A percentile compares a stretch with the other conserved stretches of the same genome.
Conservation (phyloP, 2,888 invertebrate species). For the Drosophila acutilabella region DNA sequence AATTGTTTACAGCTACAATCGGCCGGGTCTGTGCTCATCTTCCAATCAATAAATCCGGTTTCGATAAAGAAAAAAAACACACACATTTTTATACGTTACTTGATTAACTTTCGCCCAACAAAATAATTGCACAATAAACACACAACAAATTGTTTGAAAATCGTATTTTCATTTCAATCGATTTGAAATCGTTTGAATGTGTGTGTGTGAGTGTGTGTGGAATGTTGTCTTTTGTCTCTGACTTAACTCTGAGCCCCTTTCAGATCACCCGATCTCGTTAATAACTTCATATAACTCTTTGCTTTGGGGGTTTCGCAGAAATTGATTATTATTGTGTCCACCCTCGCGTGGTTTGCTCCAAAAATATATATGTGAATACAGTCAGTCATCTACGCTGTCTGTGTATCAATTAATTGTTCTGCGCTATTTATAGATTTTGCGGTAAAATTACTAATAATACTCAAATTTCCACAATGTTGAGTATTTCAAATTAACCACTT, state of each 20-base stretch:
- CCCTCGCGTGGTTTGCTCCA: slow-evolving; percentile 22
- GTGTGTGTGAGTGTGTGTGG: slow-evolving; percentile 10
- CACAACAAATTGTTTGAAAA: slow-evolving; percentile 52
- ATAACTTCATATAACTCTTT: slow-evolving; percentile 23
- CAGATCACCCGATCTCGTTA: slow-evolving; percentile 7
- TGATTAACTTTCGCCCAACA: slow-evolving; percentile 78
- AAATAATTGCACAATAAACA: slow-evolving; percentile 77
- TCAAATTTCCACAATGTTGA: slow-evolving; percentile 70
- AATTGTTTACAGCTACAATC: slow-evolving; percentile 76
- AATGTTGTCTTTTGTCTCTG: slow-evolving; percentile 28
- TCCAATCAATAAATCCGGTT: slow-evolving; percentile 80
- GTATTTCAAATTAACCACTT: slow-evolving; percentile 49
- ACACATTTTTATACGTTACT: slow-evolving; percentile 62
- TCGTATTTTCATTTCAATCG: slow-evolving; percentile 21
- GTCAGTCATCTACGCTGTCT: slow-evolving; percentile 45
- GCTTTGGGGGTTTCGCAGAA: slow-evolving; percentile 46
- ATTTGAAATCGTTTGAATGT: neutral
- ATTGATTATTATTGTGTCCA: slow-evolving; percentile 41
- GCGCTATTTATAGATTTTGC: slow-evolving; percentile 75
- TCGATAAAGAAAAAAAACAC: slow-evolving; percentile 30
- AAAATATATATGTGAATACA: slow-evolving; percentile 24
- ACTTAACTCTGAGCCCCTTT: neutral
- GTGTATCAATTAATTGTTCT: slow-evolving; percentile 74
- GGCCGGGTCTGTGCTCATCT: slow-evolving; percentile 60
- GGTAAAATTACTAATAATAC: slow-evolving; percentile 80